Evolutionary conservation across 37 sponge, comb jelly and placozoan genomes (phyloP).

Genomic region (Mnemiopsis leidyi): DNA sequence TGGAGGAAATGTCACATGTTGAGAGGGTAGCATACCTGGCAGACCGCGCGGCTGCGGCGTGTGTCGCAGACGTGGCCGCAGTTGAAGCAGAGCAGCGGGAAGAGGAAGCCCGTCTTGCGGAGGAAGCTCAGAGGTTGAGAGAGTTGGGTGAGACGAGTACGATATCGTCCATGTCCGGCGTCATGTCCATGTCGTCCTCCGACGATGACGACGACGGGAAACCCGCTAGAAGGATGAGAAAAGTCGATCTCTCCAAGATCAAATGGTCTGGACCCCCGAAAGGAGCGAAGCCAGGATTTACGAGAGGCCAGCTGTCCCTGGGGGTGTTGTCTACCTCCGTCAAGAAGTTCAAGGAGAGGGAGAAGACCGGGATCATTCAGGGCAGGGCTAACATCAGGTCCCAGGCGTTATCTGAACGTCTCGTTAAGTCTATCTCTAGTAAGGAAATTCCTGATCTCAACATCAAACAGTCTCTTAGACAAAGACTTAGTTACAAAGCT

Average conservation of each 20-base stretch:
- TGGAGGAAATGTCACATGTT: slow-evolving; percentile 34
- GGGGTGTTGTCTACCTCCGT: slow-evolving; percentile 32
- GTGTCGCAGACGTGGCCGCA: background rate
- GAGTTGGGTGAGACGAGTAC: background rate
- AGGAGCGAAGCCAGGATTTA: slow-evolving; percentile 32
- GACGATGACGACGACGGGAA: background rate
- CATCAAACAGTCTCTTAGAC: background rate
- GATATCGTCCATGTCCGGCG: background rate
- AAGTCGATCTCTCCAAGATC: slow-evolving; percentile 52
- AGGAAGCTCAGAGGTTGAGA: background rate
- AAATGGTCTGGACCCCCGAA: slow-evolving; percentile 29
- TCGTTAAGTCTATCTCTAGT: background rate
- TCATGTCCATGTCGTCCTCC: background rate
- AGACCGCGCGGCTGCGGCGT: background rate
- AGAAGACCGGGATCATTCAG: slow-evolving; percentile 33
- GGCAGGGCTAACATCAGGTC: slow-evolving; percentile 11
- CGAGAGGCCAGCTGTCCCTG: slow-evolving; percentile 3
- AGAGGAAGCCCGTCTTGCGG: slow-evolving; percentile 22
- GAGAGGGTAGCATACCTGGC: slow-evolving; percentile 3
- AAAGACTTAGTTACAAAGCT: background rate
- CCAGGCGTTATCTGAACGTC: slow-evolving; percentile 30
- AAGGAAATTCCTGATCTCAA: background rate
- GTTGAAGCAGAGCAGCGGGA: background rate
- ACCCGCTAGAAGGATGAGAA: background rate
- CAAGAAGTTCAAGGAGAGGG: slow-evolving; percentile 46